These are phyloP conservation scores for Alligator mississippiensis DNA, from an alignment of 2,113 vertebrate genomes.

Conservation along the genomic window DNA sequence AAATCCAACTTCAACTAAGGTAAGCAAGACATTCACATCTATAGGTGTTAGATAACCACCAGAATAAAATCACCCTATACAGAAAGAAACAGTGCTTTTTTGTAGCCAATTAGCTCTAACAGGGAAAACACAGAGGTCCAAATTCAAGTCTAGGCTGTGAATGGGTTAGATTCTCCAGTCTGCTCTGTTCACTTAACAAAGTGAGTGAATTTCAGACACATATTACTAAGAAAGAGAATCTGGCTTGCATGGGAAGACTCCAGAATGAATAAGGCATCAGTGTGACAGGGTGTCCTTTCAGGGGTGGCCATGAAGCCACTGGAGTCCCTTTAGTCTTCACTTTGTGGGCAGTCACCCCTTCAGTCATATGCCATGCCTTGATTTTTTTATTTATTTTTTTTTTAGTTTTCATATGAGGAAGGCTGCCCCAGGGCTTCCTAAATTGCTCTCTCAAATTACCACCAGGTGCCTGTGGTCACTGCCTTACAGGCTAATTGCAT, in stretches of 20 bases:
- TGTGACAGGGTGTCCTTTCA: too few species aligned
- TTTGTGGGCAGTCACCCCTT: too few species aligned
- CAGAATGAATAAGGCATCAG: too few species aligned
- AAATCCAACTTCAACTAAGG: neutral
- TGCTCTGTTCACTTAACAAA: neutral
- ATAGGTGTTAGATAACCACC: neutral
- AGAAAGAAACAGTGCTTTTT: neutral
- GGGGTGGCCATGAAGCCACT: too few species aligned
- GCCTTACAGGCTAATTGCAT: too few species aligned
- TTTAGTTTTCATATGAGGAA: too few species aligned
- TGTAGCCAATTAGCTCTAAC: neutral
- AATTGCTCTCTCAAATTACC: too few species aligned
- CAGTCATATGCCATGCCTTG: too few species aligned
- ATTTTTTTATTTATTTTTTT: too few species aligned
- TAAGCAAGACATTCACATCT: neutral
- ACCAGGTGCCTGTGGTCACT: too few species aligned
- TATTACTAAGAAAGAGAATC: neutral
- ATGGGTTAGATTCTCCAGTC: neutral
- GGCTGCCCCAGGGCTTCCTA: too few species aligned
- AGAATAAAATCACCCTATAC: neutral
- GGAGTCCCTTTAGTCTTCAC: too few species aligned
- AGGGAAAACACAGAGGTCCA: neutral
- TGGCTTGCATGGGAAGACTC: neutral
- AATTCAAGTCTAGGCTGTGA: neutral
- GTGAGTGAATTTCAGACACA: neutral